Evolutionary conservation across 2,888 invertebrate species (phyloP), one percentile per base, ranked within the genome.

Genomic region (Sphaerophoria rueppellii): DNA sequence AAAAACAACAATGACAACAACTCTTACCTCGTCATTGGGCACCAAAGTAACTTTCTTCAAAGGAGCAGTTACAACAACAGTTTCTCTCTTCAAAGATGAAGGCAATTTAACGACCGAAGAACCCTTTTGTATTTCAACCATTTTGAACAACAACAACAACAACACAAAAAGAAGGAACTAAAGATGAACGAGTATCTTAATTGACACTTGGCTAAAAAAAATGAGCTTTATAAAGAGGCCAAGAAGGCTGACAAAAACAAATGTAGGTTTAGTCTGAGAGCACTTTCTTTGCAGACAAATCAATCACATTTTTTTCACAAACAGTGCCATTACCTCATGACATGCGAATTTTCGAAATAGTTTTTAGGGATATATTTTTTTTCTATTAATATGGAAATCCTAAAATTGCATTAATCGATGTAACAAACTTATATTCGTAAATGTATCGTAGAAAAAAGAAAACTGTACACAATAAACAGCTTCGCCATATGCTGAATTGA

Each of bases 11-110:
- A 16, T 73, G 61, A 61, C 55, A 34, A 65, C 16, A 34, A 9
- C 24, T 71, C 91, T 91, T 89, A 92, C 91, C 91, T 92, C 92
- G 78, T 92, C 91, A 87, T 91, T 91, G 76, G 91, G 90, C 88
- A 92, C 90, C 69, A 92, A 88, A 54, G 92, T 92, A 57, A 92
- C 91, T 89, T 92, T 92, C 87, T 92, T 92, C 86, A 91, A 89
- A 88, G 92, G 91, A 57, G 92, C 91, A 88, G 89, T 91, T 86
- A 90, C 90, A 86, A 92, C 91, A 77, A 91, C 91, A 60, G 92
- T 92, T 89, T 92, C 91, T 74, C 91, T 89, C 82, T 92, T 92
- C 61, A 91, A 82, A 81, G 91, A 90, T 85, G 91, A 90, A 79
- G 91, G 89, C 74, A 90, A 87, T 87, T 91, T 91, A 24, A 91